Conservation (phyloP, 2,797 vertebrate genomes). For the Momotus momota region DNA sequence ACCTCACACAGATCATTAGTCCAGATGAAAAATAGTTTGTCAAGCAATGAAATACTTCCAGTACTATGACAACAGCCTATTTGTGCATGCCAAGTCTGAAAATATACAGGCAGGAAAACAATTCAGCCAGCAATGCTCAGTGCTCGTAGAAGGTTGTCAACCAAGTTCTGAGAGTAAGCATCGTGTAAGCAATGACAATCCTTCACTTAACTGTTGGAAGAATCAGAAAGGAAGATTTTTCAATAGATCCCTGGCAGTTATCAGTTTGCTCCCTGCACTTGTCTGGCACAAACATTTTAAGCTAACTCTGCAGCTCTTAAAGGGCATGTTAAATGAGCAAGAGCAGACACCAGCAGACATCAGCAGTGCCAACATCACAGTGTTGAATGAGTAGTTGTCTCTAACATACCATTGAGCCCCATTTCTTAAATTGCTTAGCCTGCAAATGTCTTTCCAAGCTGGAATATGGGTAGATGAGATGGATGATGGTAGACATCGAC, state of each 20-base stretch:
- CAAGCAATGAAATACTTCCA: slow-evolving; percentile 16
- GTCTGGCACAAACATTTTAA: background rate
- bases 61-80: background rate
- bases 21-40: slow-evolving; percentile 44
- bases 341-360: background rate
- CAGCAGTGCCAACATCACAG: background rate
- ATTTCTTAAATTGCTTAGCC: background rate
- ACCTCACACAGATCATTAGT: slow-evolving; percentile 3
- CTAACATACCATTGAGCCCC: background rate
- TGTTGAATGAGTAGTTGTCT: background rate
- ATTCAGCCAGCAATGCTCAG: background rate
- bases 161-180: slow-evolving; percentile 11
- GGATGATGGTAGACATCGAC: background rate
- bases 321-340: background rate
- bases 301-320: background rate
- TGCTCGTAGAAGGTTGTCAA: slow-evolving; percentile 20
- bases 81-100: background rate
- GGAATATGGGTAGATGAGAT: background rate
- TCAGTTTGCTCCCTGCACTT: slow-evolving; percentile 3
- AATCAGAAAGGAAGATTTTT: background rate
- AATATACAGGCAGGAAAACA: slow-evolving; percentile 1
- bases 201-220: background rate
- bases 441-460: background rate
- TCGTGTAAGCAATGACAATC: slow-evolving; percentile 30
- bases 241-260: slow-evolving; percentile 9